Base-by-base conservation (phyloP, 2,888 invertebrate species). In the Teleogryllus oceanicus region DNA sequence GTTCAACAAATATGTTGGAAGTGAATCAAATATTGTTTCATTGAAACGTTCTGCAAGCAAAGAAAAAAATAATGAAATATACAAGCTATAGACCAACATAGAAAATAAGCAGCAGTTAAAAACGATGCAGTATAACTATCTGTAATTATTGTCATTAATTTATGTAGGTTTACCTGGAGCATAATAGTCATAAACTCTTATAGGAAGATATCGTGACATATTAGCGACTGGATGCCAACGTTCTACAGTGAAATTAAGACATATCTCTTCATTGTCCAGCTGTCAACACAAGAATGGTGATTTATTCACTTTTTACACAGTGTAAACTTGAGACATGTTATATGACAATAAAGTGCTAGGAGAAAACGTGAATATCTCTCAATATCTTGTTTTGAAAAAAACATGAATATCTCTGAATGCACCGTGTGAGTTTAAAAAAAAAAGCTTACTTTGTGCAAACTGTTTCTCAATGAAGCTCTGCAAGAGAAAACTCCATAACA, bases 151-250 rank as follows among this genome's bases (percentile, higher is more conserved):
- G 13, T 8, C n/a, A 62, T n/a, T 4, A 62, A 37, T 37, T 37
- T 8, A 37, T 18, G 50, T n/a, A 77, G 49, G 84, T 86, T 87
- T 87, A 96, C 97, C 97, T 85, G 98, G 98, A 80, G 97, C 94
- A 88, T 98, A 98, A 87, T 97, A 98, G 88, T 98, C 98, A 87
- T 97, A 98, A 16, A 98, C 93, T 80, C 95, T 91, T 79, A 97
- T 92, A 5, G 96, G 93, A 83, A 98, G 90, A 87, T 95, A 96
- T 77, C 96, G 91, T 0, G 98, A 97, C 94, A 97, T 95, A 88
- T 98, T 98, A 78, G 98, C 98, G 4, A 98, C 96, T 0, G 98
- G 98, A 88, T 91, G 94, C 97, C 97, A 98, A 83, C 98, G 91
- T 88, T 97, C 96, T 80, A 97, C 92, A 1, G 96, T 95, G 86